These are phyloP conservation scores for Diadegma fenestrale DNA, from an alignment of 2,888 invertebrate genomes.

Conservation along the genomic window DNA sequence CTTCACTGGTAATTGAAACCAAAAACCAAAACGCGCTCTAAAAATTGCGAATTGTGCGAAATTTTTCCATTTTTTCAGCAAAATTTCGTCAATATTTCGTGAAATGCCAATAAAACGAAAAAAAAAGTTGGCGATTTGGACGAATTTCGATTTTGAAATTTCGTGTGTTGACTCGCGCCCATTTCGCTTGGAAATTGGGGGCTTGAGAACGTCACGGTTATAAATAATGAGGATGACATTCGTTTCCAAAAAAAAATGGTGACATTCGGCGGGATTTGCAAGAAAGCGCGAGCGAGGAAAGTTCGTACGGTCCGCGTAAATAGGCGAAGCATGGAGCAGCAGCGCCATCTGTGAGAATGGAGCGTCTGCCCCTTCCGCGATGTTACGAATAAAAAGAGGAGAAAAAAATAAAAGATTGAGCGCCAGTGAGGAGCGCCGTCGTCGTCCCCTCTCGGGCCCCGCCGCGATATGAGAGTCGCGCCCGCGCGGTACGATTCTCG, in stretches of 20 bases:
- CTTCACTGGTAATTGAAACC: too few species aligned
- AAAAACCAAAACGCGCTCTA: background rate
- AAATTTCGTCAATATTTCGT: background rate
- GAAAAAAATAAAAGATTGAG: background rate
- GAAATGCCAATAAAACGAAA: background rate
- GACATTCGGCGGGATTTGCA: conserved; percentile 36
- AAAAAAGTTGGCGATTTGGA: background rate
- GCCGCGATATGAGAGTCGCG: conserved; percentile 41
- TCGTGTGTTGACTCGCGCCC: background rate
- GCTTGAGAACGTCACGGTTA: conserved; percentile 60
- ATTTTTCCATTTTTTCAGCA: background rate
- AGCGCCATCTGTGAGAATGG: conserved; percentile 58
- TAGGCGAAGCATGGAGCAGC: conserved; percentile 6
- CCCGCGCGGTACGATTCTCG: conserved; percentile 43
- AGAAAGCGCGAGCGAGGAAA: conserved; percentile 1
- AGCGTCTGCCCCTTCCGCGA: conserved; percentile 30
- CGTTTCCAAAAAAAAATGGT: conserved; percentile 48
- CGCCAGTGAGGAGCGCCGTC: conserved; percentile 22
- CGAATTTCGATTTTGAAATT: background rate
- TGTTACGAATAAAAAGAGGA: background rate
- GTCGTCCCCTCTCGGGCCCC: conserved; percentile 45
- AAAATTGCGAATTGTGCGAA: background rate
- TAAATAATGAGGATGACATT: conserved; percentile 63
- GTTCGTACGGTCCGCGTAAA: conserved; percentile 34
- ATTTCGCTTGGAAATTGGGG: background rate